Percentiles rank a stretch among this genome's conserved stretches.
phyloP scores from a whole-genome alignment of 2,888 invertebrate species.

The Dicyrtomina minuta region DNA sequence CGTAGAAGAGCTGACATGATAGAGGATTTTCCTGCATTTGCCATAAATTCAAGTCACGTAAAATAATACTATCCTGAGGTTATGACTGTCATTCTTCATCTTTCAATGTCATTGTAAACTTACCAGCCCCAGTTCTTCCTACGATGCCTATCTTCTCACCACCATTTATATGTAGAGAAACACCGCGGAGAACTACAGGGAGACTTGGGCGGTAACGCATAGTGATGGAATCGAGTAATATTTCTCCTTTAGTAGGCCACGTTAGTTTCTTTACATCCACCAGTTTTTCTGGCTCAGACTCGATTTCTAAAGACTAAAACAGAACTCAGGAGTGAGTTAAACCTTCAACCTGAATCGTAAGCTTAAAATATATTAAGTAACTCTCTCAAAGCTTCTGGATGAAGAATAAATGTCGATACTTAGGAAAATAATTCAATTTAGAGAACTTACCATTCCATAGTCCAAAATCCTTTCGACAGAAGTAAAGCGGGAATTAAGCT shows the following conservation, averaged over 20 bases:
- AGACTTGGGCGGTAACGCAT: conserved; percentile 57
- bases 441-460: conserved; percentile 56
- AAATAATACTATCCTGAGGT: no score
- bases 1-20: conserved; percentile 54
- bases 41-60: no score
- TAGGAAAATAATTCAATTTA: conserved; percentile 18
- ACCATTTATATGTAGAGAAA: conserved; percentile 58
- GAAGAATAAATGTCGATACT: no score
- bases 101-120: conserved; percentile 3
- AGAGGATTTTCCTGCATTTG: conserved; percentile 53
- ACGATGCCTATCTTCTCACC: conserved; percentile 62
- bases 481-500: conserved; percentile 57
- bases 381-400: no score
- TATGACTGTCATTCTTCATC: no score
- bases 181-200: conserved; percentile 58
- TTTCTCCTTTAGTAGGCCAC: conserved; percentile 58
- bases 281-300: conserved; percentile 55
- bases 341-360: no score
- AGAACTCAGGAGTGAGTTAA: not conserved
- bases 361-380: no score
- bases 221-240: conserved; percentile 57
- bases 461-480: conserved; percentile 58
- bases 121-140: conserved; percentile 62
- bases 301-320: conserved; percentile 50
- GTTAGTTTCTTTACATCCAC: conserved; percentile 51